A percentile compares a stretch with the other conserved stretches of the same genome.
Conservation (phyloP, 2,113 vertebrate genomes). For the Pipra filicauda region DNA sequence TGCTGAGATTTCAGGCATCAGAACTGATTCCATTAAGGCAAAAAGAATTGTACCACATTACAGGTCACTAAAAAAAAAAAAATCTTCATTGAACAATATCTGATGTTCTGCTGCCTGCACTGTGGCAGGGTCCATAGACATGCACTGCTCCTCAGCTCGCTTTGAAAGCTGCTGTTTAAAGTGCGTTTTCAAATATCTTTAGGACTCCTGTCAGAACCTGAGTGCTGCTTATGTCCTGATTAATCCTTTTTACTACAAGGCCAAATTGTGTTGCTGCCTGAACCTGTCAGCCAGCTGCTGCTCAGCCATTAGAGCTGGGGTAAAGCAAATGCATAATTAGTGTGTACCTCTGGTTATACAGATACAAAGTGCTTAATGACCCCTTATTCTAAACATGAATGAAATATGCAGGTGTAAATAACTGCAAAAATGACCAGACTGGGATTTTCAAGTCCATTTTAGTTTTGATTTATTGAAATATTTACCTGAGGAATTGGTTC, state of each 20-base stretch:
- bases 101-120: background rate
- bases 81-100: accelerated
- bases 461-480: background rate
- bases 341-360: background rate
- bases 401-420: background rate
- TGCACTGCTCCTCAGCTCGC: background rate
- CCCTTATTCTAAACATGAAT: background rate
- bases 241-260: background rate
- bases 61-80: background rate
- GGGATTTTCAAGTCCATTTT: background rate
- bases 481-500: background rate
- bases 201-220: background rate
- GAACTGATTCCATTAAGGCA: background rate
- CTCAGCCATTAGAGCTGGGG: background rate
- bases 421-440: background rate
- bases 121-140: accelerated
- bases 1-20: background rate
- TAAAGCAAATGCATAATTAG: background rate
- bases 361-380: background rate
- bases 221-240: background rate
- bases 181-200: background rate
- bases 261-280: background rate
- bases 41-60: background rate
- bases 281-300: background rate
- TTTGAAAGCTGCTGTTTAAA: background rate